Conservation (phyloP, 2,797 vertebrate genomes). For the Propithecus deckenii region DNA sequence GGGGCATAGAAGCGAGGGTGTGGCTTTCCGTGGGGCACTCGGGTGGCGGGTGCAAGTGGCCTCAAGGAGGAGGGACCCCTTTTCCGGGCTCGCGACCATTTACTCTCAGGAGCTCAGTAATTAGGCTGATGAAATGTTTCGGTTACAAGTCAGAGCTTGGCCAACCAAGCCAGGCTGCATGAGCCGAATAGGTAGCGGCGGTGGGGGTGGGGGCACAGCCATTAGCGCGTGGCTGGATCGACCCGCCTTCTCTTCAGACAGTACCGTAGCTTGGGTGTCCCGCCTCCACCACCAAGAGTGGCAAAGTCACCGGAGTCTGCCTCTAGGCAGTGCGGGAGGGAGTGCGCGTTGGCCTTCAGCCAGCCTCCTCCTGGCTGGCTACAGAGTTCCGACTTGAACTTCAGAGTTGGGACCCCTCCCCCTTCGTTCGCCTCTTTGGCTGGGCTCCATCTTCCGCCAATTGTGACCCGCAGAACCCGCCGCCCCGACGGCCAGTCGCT, state of each 20-base stretch:
- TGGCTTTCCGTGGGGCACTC: too few relatives aligned
- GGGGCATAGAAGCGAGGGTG: too few relatives aligned
- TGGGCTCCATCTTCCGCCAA: conserved; percentile 12
- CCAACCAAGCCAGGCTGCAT: accelerated
- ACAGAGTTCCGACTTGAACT: background rate
- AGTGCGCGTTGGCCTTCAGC: background rate
- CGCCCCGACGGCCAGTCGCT: background rate
- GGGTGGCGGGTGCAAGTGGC: background rate
- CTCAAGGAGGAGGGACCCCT: background rate
- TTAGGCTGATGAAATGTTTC: conserved; percentile 27
- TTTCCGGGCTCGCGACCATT: background rate
- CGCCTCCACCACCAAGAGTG: background rate
- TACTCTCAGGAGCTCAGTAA: background rate
- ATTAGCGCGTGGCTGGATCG: background rate
- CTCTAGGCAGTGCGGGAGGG: background rate
- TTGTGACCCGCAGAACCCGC: conserved; percentile 10
- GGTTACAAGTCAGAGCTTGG: background rate
- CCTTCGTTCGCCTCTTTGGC: background rate
- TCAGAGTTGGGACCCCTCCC: background rate
- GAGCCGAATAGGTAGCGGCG: background rate
- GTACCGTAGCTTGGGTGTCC: background rate
- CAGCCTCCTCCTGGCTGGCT: background rate
- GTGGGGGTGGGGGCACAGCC: background rate
- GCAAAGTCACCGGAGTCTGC: background rate
- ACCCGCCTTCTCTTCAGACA: background rate